Percentiles rank a stretch among this genome's conserved stretches.
Conservation (phyloP, 2,113 vertebrate genomes). For the Ameiurus melas region DNA sequence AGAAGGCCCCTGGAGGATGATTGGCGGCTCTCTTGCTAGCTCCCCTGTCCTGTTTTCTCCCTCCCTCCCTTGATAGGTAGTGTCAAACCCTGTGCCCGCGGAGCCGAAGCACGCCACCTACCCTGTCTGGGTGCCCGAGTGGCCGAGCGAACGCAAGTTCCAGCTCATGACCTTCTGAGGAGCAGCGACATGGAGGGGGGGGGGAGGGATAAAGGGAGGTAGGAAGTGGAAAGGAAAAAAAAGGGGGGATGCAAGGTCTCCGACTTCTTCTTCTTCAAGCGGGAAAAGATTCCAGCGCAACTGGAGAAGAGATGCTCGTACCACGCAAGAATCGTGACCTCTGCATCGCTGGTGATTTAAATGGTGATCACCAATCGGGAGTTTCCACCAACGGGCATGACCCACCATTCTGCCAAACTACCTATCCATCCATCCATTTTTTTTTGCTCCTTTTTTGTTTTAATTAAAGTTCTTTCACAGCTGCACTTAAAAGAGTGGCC, state of each 20-base stretch:
- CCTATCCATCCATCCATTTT: background rate
- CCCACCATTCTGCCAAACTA: background rate
- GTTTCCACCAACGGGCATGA: background rate
- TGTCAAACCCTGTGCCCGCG: conserved; percentile 81
- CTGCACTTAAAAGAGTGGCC: conserved; percentile 49
- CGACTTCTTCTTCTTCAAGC: background rate
- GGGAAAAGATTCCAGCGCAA: background rate
- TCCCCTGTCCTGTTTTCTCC: conserved; percentile 72
- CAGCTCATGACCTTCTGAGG: conserved; percentile 85
- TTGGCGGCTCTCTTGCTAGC: conserved; percentile 76
- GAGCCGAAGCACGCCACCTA: conserved; percentile 83
- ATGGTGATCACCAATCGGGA: background rate
- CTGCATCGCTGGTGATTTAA: conserved; percentile 15
- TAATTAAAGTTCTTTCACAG: conserved; percentile 26
- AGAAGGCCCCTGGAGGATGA: conserved; percentile 59
- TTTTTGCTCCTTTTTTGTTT: conserved; percentile 11
- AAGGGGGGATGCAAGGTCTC: background rate
- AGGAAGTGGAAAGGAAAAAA: conserved; percentile 5
- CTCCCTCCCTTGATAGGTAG: conserved; percentile 79
- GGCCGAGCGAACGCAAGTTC: conserved; percentile 81
- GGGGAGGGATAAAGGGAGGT: conserved; percentile 15
- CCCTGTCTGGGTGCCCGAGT: conserved; percentile 81
- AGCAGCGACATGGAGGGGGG: conserved; percentile 60
- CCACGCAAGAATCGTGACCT: background rate
- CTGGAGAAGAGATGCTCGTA: conserved; percentile 26